Base-by-base conservation (phyloP, 2,113 vertebrate genomes). In the Laterallus jamaicensis region DNA sequence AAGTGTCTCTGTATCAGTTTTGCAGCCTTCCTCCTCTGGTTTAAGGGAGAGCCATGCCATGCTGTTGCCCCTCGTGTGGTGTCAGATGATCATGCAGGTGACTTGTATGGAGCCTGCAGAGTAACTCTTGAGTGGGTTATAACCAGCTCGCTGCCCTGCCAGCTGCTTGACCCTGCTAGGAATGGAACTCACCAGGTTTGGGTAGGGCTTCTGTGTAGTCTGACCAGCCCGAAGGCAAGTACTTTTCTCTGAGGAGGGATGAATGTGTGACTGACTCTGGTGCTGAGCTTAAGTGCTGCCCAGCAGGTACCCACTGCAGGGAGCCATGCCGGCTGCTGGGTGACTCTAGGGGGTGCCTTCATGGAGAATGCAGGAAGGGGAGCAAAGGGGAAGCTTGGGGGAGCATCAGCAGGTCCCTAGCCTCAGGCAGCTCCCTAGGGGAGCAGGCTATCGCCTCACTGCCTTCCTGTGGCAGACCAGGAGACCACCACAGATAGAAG, bases 341-440 rank as follows among this genome's bases (percentile, higher is more conserved):
- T 0, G 0, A 47, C 17, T 68, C 49, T 37, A 12, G 54, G 55
- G 55, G 8, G 2, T 0, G 1, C 32, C 29, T 6, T 18, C 35
- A 24, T 14, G 40, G n/a, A 55, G 31, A 55, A 29, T 0, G 4
- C 15, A 44, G 56, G 44, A 35, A 50, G 8, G 29, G 54, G 22
- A 62, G 10, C 24, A 37, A 39, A n/a, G 22, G 26, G 39, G 49
- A 69, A 15, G 35, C 37, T 20, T 18, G 25, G 4, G n/a, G 24
- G 4, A 54, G 19, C 29, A 12, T 9, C 0, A 0, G 29, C 1
- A 1, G 31, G 14, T 85, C n/a, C 37, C 44, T 42, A 68, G 73
- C 24, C 39, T 50, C 26, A 17, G 32, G 64, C 39, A 66, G 21
- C 21, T 64, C 49, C 42, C 55, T 49, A 47, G 49, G 49, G 20